Conservation (phyloP, 2,797 vertebrate genomes). For the Tenualosa thibaudeaui region DNA sequence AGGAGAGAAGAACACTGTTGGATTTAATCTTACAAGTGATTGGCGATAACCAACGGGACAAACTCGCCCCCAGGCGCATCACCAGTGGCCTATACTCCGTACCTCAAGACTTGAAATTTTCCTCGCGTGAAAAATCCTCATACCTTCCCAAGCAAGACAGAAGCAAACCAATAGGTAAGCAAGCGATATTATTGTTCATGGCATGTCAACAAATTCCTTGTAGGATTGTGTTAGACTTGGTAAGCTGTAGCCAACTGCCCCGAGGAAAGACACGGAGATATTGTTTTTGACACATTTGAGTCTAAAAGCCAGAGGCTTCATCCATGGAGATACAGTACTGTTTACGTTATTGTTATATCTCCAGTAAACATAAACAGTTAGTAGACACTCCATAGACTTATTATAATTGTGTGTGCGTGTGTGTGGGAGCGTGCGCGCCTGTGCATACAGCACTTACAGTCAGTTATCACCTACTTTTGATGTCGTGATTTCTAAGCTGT, state of each 20-base stretch:
- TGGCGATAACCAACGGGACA: constrained; percentile 74
- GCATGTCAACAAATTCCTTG: background rate
- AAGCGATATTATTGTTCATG: constrained; percentile 54
- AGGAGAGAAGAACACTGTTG: constrained; percentile 78
- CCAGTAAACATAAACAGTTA: too few species aligned
- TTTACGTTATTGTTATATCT: background rate
- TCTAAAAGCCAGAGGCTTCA: background rate
- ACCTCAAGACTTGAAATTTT: constrained; percentile 75
- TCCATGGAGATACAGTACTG: background rate
- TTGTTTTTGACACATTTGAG: constrained; percentile 21
- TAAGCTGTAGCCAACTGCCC: constrained; percentile 14
- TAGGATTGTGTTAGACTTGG: constrained; percentile 17
- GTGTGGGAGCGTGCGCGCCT: background rate
- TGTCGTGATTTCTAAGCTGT: background rate
- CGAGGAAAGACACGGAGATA: constrained; percentile 5
- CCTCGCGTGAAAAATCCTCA: constrained; percentile 75
- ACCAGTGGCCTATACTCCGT: constrained; percentile 68
- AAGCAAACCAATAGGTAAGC: constrained; percentile 83
- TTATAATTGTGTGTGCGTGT: background rate
- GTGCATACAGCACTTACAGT: background rate
- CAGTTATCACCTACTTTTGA: background rate
- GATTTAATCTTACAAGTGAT: constrained; percentile 82
- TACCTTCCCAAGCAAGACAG: constrained; percentile 74
- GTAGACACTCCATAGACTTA: too few species aligned
- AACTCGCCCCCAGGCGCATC: constrained; percentile 71